Conservation (phyloP, 2,113 vertebrate genomes). For the Triplophysa rosa region DNA sequence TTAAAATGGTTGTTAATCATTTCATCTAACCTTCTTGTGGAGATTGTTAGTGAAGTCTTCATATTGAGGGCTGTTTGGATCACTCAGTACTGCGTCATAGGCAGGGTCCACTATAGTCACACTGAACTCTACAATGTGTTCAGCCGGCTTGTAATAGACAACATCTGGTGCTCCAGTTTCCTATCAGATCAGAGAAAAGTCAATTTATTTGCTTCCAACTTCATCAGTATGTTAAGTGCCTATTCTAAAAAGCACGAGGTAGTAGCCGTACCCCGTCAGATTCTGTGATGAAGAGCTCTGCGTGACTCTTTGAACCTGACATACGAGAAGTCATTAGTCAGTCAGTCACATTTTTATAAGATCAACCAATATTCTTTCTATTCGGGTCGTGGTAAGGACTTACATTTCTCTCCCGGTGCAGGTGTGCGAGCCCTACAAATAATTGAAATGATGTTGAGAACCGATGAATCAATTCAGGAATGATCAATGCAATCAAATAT, state of each 20-base stretch:
- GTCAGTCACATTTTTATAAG: conserved; percentile 16
- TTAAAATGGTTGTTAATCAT: not conserved
- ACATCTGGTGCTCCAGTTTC: conserved; percentile 64
- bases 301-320: conserved; percentile 44
- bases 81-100: conserved; percentile 73
- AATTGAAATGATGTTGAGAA: conserved; percentile 19
- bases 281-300: conserved; percentile 18
- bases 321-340: conserved; percentile 30
- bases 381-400: not conserved
- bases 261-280: conserved; percentile 35
- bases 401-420: conserved; percentile 45
- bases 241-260: conserved; percentile 16
- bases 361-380: conserved; percentile 12
- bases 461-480: conserved; percentile 24
- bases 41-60: conserved; percentile 74
- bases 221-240: conserved; percentile 9
- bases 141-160: conserved; percentile 69
- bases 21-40: conserved; percentile 76
- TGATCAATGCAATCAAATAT: conserved; percentile 28
- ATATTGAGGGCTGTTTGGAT: conserved; percentile 70
- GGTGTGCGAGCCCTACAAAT: conserved; percentile 33
- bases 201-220: conserved; percentile 28
- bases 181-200: conserved; percentile 53
- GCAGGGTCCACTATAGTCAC: conserved; percentile 79
- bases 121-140: conserved; percentile 85